A percentile compares a stretch with the other conserved stretches of the same genome.
Evolutionary conservation across 2,113 vertebrate genomes (phyloP).

Genomic region (Anguilla rostrata): DNA sequence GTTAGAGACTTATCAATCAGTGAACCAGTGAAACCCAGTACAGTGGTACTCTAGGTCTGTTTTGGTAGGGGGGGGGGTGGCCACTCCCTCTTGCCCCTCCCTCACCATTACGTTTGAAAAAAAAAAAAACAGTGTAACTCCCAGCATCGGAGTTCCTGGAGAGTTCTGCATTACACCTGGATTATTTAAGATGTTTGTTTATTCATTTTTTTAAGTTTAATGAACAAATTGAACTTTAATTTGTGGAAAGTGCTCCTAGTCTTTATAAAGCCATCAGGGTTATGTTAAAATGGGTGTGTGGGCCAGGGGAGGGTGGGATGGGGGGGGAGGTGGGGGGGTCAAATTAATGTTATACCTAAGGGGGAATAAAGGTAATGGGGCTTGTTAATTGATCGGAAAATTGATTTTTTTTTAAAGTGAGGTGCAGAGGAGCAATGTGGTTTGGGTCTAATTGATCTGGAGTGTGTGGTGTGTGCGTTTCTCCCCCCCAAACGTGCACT

Average conservation of each 20-base stretch:
- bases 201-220: background rate
- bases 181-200: background rate
- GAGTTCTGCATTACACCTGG: background rate
- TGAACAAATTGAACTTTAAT: background rate
- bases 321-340: no score
- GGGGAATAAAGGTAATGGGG: background rate
- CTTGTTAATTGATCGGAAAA: slow-evolving; percentile 23
- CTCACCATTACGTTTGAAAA: no score
- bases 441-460: slow-evolving; percentile 14
- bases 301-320: no score
- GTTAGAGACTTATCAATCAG: background rate
- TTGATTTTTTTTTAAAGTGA: slow-evolving; percentile 30
- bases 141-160: background rate
- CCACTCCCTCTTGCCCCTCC: no score
- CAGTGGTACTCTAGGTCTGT: no score
- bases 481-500: background rate
- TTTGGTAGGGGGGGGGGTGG: no score
- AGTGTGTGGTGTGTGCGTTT: slow-evolving; percentile 43
- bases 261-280: background rate
- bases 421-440: background rate
- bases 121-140: no score
- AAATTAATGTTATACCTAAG: background rate
- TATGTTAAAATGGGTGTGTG: background rate
- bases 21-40: background rate
- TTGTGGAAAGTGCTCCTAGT: background rate